Conservation (phyloP, 1,140 invertebrate species). For the Bombus confusus region DNA sequence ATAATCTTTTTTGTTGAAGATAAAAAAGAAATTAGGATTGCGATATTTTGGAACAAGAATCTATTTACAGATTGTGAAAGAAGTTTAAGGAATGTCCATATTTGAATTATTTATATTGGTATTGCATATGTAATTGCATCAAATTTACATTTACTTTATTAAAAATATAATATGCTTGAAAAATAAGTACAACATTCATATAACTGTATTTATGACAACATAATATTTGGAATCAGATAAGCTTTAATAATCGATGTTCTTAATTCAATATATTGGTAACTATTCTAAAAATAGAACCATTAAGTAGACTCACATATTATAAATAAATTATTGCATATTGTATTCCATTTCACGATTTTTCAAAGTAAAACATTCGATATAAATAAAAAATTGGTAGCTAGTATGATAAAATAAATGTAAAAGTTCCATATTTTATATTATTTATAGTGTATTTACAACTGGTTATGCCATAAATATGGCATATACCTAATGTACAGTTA, state of each 20-base stretch:
- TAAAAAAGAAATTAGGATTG: background rate
- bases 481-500: constrained; percentile 40
- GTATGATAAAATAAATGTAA: constrained; percentile 20
- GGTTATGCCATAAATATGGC: constrained; percentile 35
- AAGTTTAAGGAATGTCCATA: background rate
- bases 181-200: constrained; percentile 9
- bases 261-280: background rate
- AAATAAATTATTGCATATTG: background rate
- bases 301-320: background rate
- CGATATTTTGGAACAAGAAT: background rate
- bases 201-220: constrained; percentile 5
- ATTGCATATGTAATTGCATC: background rate
- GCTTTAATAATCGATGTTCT: background rate
- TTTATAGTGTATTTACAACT: constrained; percentile 63
- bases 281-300: background rate
- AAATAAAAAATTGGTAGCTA: constrained; percentile 1
- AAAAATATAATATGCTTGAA: constrained; percentile 1
- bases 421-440: constrained; percentile 49
- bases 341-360: background rate
- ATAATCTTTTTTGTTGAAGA: background rate
- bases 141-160: constrained; percentile 10
- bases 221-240: background rate
- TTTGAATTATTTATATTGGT: constrained; percentile 22
- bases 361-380: background rate
- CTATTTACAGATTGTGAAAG: background rate